Percentiles rank a stretch among this genome's conserved stretches.
Conservation (phyloP, 2,113 vertebrate genomes). For the Opisthocomus hoazin region DNA sequence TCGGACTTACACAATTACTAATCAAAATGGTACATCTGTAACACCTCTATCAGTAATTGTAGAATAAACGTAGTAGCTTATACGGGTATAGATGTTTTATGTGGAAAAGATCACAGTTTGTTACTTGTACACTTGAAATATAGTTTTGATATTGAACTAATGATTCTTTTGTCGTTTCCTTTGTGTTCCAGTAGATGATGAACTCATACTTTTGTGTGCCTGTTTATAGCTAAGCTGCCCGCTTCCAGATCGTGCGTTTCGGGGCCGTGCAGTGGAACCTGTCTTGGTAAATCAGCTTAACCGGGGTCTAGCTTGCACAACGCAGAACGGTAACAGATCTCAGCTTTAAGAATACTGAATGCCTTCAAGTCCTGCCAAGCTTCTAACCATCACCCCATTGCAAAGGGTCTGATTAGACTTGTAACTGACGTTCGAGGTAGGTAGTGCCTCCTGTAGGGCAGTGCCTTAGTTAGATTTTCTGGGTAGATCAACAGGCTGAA, state of each 20-base stretch:
- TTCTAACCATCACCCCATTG: background rate
- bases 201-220: background rate
- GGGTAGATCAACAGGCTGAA: background rate
- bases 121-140: background rate
- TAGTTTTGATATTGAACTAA: background rate
- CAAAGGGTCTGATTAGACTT: background rate
- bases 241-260: background rate
- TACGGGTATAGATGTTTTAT: background rate
- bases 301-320: background rate
- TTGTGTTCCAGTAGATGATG: background rate
- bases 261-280: background rate
- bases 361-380: background rate
- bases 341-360: background rate
- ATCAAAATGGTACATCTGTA: background rate
- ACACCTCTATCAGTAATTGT: background rate
- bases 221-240: background rate
- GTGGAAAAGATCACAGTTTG: background rate
- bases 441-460: background rate
- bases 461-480: background rate
- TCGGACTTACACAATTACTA: background rate
- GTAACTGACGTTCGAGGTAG: background rate
- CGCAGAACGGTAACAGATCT: background rate
- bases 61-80: background rate
- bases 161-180: background rate
- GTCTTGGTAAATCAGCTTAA: background rate